Percentiles rank a stretch among this genome's conserved stretches.
Conservation (phyloP, 2,888 invertebrate genomes). For the Helleia helle region DNA sequence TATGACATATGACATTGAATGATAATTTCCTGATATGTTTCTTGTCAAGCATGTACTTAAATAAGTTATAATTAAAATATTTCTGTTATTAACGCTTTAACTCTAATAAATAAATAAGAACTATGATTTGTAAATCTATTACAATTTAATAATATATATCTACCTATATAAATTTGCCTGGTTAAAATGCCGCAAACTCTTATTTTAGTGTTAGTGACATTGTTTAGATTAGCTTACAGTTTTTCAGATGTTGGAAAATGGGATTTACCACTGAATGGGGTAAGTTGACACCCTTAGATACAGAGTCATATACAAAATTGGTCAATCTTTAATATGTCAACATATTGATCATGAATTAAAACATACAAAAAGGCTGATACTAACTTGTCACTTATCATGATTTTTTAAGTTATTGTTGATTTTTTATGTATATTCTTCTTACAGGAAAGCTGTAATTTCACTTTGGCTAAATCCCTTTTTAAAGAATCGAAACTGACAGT, state of each 20-base stretch:
- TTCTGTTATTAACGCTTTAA: background rate
- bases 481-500: constrained; percentile 81
- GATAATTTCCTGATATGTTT: no score
- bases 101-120: background rate
- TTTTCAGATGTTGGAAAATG: constrained; percentile 80
- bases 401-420: no score
- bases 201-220: constrained; percentile 38
- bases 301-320: no score
- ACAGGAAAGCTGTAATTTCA: constrained; percentile 58
- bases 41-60: background rate
- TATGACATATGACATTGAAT: no score
- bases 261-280: constrained; percentile 75
- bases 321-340: no score
- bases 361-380: no score
- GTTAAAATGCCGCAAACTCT: constrained; percentile 42
- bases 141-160: constrained; percentile 15
- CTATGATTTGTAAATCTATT: background rate
- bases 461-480: constrained; percentile 78
- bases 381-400: no score
- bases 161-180: constrained; percentile 14
- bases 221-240: constrained; percentile 43
- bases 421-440: no score
- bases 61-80: background rate
- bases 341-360: no score
- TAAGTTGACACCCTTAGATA: constrained; percentile 35